phyloP scores from a whole-genome alignment of 1,140 invertebrate genomes.

The Anoplolepis gracilipes region DNA sequence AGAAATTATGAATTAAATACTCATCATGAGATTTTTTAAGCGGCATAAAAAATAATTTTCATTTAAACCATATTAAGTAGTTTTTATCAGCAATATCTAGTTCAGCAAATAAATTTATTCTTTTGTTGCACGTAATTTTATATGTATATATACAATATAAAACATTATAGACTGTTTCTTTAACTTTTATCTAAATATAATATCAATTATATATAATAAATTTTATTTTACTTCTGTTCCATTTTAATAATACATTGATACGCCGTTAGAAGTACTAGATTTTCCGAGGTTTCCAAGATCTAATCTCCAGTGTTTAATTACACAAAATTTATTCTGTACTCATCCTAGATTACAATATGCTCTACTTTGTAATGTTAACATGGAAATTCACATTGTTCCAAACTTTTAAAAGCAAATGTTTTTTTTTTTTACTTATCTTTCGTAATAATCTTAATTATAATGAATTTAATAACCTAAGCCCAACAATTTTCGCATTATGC shows the following conservation, averaged over 20 bases:
- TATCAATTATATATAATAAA: background rate
- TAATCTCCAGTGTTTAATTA: slow-evolving; percentile 3
- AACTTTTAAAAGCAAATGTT: background rate
- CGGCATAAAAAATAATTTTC: background rate
- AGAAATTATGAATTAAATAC: background rate
- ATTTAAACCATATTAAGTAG: background rate
- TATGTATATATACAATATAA: too few species aligned
- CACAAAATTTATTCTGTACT: background rate
- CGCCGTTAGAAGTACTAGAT: background rate
- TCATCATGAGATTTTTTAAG: background rate
- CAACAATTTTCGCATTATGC: background rate
- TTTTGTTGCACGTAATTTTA: too few species aligned
- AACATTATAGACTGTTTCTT: background rate
- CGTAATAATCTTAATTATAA: background rate
- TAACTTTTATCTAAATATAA: background rate
- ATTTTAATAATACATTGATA: background rate
- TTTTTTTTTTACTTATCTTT: background rate
- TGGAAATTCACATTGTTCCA: background rate
- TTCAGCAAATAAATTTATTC: background rate
- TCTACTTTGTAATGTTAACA: background rate
- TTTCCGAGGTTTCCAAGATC: background rate
- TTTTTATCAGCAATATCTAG: background rate
- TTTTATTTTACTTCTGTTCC: background rate
- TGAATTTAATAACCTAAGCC: background rate
- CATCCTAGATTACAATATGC: background rate